Evolutionary conservation across 2,797 vertebrate species (phyloP).

Genomic region (Mastacembelus armatus): DNA sequence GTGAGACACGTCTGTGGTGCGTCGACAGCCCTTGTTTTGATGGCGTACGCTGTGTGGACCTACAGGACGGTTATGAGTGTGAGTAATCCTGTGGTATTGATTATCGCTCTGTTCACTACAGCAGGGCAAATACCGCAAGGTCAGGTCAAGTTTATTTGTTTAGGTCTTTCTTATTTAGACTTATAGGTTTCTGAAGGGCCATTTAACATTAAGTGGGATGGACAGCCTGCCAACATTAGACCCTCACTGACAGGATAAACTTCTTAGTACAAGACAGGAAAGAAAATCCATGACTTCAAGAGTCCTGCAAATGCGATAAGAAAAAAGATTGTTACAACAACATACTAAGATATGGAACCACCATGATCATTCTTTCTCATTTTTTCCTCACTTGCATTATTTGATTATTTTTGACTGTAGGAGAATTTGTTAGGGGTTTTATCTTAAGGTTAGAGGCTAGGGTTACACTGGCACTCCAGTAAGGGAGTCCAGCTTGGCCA

Average conservation of each 20-base stretch:
- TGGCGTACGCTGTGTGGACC: slow-evolving; percentile 85
- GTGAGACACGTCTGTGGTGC: slow-evolving; percentile 92
- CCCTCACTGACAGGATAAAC: neutral
- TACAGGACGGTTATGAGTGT: slow-evolving; percentile 94
- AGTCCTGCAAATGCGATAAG: neutral
- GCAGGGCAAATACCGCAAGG: neutral
- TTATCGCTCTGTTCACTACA: neutral
- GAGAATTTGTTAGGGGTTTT: too few species aligned
- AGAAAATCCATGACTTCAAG: neutral
- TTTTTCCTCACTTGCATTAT: neutral
- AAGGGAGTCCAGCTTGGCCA: too few species aligned
- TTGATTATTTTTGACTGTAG: too few species aligned
- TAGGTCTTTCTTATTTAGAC: slow-evolving; percentile 23
- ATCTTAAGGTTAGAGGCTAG: too few species aligned
- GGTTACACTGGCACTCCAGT: too few species aligned
- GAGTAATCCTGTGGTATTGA: slow-evolving; percentile 69
- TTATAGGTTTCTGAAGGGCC: neutral
- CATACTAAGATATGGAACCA: neutral
- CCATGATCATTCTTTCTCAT: neutral
- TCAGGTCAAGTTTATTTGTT: slow-evolving; percentile 19
- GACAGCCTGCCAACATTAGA: slow-evolving; percentile 2
- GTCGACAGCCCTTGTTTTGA: slow-evolving; percentile 85
- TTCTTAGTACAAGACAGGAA: neutral
- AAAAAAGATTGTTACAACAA: neutral
- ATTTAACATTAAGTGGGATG: neutral